phyloP scores from a whole-genome alignment of 2,797 vertebrate species.

The Poeciliopsis turneri region DNA sequence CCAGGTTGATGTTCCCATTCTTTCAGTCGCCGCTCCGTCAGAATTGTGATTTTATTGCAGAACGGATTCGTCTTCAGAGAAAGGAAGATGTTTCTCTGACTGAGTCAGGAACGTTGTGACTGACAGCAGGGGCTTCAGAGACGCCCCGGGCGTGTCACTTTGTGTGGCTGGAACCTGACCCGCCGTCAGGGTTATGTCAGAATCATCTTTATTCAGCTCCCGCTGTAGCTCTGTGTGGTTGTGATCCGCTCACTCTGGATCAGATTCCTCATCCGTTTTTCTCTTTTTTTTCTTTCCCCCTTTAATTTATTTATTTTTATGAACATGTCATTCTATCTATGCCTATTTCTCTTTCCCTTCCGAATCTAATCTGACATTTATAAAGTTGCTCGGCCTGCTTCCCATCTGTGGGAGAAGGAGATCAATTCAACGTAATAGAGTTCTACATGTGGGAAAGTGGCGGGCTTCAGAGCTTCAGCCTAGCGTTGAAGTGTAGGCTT shows the following conservation, averaged over 20 bases:
- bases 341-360: conserved; percentile 44
- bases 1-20: not conserved
- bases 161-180: conserved; percentile 24
- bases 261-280: conserved; percentile 28
- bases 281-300: conserved; percentile 24
- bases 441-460: conserved; percentile 51
- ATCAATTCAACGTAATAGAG: conserved; percentile 73
- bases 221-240: conserved; percentile 30
- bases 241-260: conserved; percentile 42
- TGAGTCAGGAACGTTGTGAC: conserved; percentile 32
- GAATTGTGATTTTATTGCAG: conserved; percentile 19
- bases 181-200: conserved; percentile 57
- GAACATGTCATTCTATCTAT: conserved; percentile 45
- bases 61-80: conserved; percentile 42
- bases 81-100: conserved; percentile 25
- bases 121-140: conserved; percentile 45
- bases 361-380: conserved; percentile 71
- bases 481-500: conserved; percentile 42
- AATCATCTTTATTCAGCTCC: conserved; percentile 56
- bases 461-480: conserved; percentile 51
- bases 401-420: conserved; percentile 68
- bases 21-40: conserved; percentile 17
- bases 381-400: conserved; percentile 61
- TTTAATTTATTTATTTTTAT: not conserved
- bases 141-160: not conserved